Conservation (phyloP, 2,888 invertebrate species). For the Cataglyphis cursor region DNA sequence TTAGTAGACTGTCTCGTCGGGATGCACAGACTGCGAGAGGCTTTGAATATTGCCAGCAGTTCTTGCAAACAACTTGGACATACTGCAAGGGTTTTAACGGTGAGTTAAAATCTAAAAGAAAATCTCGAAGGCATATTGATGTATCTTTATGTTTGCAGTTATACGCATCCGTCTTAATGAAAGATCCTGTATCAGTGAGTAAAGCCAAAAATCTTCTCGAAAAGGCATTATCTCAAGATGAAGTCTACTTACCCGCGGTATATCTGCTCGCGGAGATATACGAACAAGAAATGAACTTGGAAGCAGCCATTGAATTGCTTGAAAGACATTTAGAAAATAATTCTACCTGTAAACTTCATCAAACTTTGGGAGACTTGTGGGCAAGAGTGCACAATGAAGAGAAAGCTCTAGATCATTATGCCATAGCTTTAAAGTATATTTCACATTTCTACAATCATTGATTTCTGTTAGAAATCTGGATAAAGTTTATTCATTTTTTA, state of each 20-base stretch:
- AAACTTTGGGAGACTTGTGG: conserved; percentile 90
- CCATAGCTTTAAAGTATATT: conserved; percentile 89
- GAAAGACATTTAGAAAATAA: conserved; percentile 90
- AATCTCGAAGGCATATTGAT: not conserved
- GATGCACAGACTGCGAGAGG: conserved; percentile 91
- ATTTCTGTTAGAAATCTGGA: not conserved
- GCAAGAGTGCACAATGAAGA: conserved; percentile 89
- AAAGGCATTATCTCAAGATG: conserved; percentile 91
- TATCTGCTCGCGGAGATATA: conserved; percentile 91
- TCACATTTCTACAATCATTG: conserved; percentile 5
- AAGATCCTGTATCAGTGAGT: conserved; percentile 89
- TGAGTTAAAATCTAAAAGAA: conserved; percentile 84
- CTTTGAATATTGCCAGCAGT: conserved; percentile 91
- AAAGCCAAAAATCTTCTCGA: conserved; percentile 91
- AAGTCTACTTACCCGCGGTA: conserved; percentile 91
- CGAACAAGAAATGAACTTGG: conserved; percentile 90
- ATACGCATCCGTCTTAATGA: conserved; percentile 91
- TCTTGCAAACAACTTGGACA: conserved; percentile 92
- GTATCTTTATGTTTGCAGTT: conserved; percentile 88
- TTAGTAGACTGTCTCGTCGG: conserved; percentile 92
- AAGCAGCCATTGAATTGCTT: conserved; percentile 91
- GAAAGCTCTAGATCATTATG: conserved; percentile 91
- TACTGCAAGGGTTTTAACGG: conserved; percentile 91
- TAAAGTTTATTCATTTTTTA: conserved; percentile 21
- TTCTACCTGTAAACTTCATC: conserved; percentile 90